Percentiles rank a stretch among this genome's conserved stretches.
Evolutionary conservation across 2,888 invertebrate species (phyloP).

Genomic region (Epistrophe eligans): DNA sequence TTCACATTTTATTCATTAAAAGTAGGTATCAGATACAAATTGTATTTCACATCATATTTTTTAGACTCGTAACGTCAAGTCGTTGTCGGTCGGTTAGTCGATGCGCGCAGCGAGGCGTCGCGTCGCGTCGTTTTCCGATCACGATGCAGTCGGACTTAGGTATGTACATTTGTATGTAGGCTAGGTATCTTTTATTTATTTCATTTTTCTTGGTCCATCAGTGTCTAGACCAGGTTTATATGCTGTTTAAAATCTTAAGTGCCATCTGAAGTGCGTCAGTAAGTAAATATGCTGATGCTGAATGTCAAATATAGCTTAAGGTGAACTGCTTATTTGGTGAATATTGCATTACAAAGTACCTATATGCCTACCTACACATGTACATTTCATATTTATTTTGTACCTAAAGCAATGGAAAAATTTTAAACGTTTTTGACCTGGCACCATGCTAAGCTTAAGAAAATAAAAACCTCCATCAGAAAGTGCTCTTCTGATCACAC

Average conservation of each 20-base stretch:
- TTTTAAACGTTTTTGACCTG: constrained; percentile 9
- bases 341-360: constrained; percentile 1
- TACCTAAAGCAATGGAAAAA: neutral
- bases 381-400: neutral
- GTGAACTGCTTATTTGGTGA: constrained; percentile 29
- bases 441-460: neutral
- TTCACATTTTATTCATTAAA: constrained; percentile 11
- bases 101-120: neutral
- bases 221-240: constrained; percentile 4
- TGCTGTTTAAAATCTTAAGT: constrained; percentile 26
- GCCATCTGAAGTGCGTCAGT: constrained; percentile 36
- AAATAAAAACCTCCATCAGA: constrained; percentile 12
- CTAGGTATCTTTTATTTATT: neutral
- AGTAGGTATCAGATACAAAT: constrained; percentile 30
- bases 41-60: constrained; percentile 32
- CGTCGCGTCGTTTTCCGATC: constrained; percentile 1
- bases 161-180: too few species aligned
- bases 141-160: neutral
- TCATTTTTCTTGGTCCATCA: constrained; percentile 10
- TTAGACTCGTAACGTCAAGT: neutral
- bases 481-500: neutral
- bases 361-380: neutral
- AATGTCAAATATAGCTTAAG: constrained; percentile 39
- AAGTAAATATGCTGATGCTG: constrained; percentile 30
- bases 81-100: neutral